Base-by-base conservation (phyloP, 2,797 vertebrate species). In the Hipposideros larvatus region DNA sequence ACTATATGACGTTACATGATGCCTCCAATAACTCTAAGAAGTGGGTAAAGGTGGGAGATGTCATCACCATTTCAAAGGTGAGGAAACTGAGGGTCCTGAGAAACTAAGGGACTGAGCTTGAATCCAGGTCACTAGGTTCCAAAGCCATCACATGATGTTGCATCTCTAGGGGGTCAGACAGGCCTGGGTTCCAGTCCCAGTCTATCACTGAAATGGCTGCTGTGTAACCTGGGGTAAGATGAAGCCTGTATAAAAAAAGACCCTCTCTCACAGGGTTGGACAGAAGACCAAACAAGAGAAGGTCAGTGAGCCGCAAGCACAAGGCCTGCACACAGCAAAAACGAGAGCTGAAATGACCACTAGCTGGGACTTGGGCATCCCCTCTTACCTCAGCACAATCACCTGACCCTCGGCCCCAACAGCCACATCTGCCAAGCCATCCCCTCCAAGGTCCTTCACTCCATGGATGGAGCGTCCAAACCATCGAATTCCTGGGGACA, bases 401-500 rank as follows among this genome's bases (percentile, higher is more conserved):
- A 98, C 99, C 0, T 75, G 71, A 37, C 99, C 98, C 86, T 97
- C 87, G 0, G 99, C 98, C 80, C 99, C 99, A 0, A 99, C 97
- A n/a, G 98, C 98, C 71, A 99, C 97, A 79, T 99, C 99, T 1
- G 98, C 96, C 80, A 99, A 98, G 48, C 97, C 98, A 1, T 99
- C 99, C 0, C 96, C 90, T 51, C 96, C 98, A 0, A 99, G 98
- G 74, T 99, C 99, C 2, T 98, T 98, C 59, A 96, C 51, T 15
- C 99, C 99, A 2, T 99, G 97, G 82, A 99, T 98, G 51, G 99
- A 98, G 34, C 98, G 99, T 91, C 99, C 99, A 96, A 99, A 99
- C 97, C 98, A 99, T 48, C 37, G 98, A 63, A 99, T 93, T 57
- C 91, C 95, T 24, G 79, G 4, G 4, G 24, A 7, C 37, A 99